These are phyloP conservation scores for Limnephilus lunatus DNA, from an alignment of 2,888 invertebrate species.

Conservation along the genomic window DNA sequence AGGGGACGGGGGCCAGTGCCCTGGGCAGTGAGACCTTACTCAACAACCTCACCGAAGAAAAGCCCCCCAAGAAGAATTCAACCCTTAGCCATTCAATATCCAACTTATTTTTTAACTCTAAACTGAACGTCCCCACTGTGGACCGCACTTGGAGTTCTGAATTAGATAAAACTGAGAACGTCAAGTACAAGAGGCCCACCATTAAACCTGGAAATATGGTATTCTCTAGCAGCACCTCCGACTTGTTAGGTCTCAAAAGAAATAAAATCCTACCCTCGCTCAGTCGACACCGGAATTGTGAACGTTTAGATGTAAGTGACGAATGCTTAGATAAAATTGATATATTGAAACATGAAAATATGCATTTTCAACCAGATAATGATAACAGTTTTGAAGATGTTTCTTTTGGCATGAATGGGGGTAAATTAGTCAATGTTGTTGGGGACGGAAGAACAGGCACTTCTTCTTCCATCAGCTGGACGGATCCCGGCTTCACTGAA, in stretches of 20 bases:
- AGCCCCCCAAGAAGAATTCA: slow-evolving; percentile 40
- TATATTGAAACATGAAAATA: slow-evolving; percentile 59
- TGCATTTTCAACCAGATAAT: slow-evolving; percentile 44
- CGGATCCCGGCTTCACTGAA: slow-evolving; percentile 41
- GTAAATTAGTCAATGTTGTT: slow-evolving; percentile 31
- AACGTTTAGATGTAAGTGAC: slow-evolving; percentile 75
- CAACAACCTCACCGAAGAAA: slow-evolving; percentile 52
- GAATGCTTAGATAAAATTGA: slow-evolving; percentile 70
- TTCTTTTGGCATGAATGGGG: slow-evolving; percentile 28
- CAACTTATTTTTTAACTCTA: slow-evolving; percentile 53
- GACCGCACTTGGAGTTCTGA: slow-evolving; percentile 58
- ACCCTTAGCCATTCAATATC: slow-evolving; percentile 61
- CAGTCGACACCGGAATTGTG: slow-evolving; percentile 71
- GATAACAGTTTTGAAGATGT: slow-evolving; percentile 43
- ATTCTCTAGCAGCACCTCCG: slow-evolving; percentile 71
- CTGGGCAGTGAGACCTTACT: slow-evolving; percentile 58
- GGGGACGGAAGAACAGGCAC: slow-evolving; percentile 8
- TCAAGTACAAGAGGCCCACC: slow-evolving; percentile 49
- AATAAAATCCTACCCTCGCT: slow-evolving; percentile 72
- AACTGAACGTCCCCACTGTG: slow-evolving; percentile 35
- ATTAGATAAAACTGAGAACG: slow-evolving; percentile 54
- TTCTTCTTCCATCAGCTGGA: slow-evolving; percentile 46
- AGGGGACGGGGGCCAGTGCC: slow-evolving; percentile 6
- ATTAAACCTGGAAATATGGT: slow-evolving; percentile 67
- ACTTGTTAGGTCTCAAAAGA: slow-evolving; percentile 72